These are phyloP conservation scores for Nasonia longicornis DNA, from an alignment of 1,140 invertebrate species.

Conservation along the genomic window DNA sequence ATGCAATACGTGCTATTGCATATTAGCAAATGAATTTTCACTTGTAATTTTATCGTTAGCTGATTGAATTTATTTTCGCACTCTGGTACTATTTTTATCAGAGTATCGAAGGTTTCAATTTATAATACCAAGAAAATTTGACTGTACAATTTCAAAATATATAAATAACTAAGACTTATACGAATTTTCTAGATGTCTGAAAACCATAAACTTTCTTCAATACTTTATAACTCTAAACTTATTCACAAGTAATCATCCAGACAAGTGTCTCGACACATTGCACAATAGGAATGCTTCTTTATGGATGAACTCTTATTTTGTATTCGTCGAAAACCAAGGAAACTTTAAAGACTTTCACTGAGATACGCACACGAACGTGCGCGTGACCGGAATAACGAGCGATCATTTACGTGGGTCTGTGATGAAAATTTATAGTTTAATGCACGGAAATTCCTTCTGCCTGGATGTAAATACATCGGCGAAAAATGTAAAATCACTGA, in stretches of 20 bases:
- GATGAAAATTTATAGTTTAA: constrained; percentile 22
- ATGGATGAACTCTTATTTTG: constrained; percentile 58
- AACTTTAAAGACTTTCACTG: constrained; percentile 63
- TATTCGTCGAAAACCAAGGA: constrained; percentile 55
- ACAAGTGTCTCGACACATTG: constrained; percentile 46
- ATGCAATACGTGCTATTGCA: background rate
- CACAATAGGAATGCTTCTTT: constrained; percentile 61
- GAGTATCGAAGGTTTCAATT: no score
- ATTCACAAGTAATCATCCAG: background rate
- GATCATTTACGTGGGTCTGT: constrained; percentile 16
- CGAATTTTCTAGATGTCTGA: background rate
- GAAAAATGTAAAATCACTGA: background rate
- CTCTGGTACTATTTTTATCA: no score
- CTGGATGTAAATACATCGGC: background rate
- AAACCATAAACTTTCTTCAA: background rate
- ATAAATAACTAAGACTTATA: background rate
- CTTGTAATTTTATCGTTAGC: background rate
- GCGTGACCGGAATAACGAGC: constrained; percentile 58
- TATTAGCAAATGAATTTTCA: background rate
- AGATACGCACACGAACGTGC: constrained; percentile 49
- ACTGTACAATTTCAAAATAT: background rate
- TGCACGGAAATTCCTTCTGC: constrained; percentile 3
- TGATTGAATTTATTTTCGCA: background rate
- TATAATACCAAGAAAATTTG: background rate
- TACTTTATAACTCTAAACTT: background rate